Base-by-base conservation (phyloP, 2,888 invertebrate species). In the Hemicrepidius hirtus region DNA sequence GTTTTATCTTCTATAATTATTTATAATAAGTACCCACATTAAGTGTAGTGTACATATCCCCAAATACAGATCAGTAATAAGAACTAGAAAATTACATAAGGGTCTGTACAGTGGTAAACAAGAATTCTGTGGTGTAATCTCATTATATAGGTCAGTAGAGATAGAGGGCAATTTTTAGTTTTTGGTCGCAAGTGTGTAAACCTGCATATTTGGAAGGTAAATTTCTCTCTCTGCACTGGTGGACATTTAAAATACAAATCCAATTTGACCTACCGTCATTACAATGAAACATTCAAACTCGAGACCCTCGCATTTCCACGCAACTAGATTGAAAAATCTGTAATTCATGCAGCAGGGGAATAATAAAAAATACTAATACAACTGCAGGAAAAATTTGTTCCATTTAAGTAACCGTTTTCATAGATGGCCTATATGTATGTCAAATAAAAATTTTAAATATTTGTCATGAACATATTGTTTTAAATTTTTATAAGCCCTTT, bases 251-350 rank as follows among this genome's bases (percentile, higher is more conserved):
- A 73, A 73, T 73, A 64, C 73, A 73, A 73, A 73, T 73, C 73
- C 73, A 73, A 73, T 73, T 73, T 73, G 62, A 68, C 66, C 66
- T 24, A 32, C 60, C 64, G 68, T 67, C 72, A 70, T 76, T 66
- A 76, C 75, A 75, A 75, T 77, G 59, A 77, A 77, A 77, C 72
- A 77, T 77, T 75, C 74, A 77, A 71, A 68, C 41, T 6, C 13
- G 66, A 46, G 20, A 59, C 71, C 32, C 46, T 66, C 44, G 65
- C 49, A 59, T 53, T 62, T 65, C 59, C 55, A 53, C 69, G 65
- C 55, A 59, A 21, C 70, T 20, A 71, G 74, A 77, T 77, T 77
- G 76, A 73, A 75, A 73, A 67, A 76, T 77, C 50, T 71, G 74
- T 74, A 75, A 77, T 77, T 77, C 68, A 77, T 75, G 71, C 55